Evolutionary conservation across 2,797 vertebrate species (phyloP), one percentile per base, ranked within the genome.

Genomic region (Mycteria americana): DNA sequence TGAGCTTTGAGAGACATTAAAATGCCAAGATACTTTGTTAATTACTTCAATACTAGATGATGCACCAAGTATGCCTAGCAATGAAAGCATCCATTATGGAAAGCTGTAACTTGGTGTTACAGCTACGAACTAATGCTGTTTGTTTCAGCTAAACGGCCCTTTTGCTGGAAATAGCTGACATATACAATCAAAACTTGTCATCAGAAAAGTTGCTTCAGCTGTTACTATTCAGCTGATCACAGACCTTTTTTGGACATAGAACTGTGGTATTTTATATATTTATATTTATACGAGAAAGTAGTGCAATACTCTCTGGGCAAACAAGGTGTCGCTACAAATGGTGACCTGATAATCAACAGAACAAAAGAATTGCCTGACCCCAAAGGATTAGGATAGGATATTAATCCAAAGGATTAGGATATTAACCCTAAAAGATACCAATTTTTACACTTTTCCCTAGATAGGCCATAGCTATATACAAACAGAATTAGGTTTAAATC

Each of bases 1-100:
- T 87, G 68, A 91, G 91, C 91, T 96, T 90, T 85, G 62, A 97
- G 85, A 92, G 69, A 81, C 43, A 41, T 84, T 89, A 73, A 94
- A 89, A 30, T 59, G 53, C 11, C 8, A 93, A 88, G 69, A 91
- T 82, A 83, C 24, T 82, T 90, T 53, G 75, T 88, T 91, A 96
- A 90, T 87, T 84, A 93, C 74, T 96, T 95, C 51, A 72, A 5
- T 69, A 82, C 64, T 48, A 69, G 96, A 94, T 77, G 86, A 90
- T 83, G 27, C 65, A 92, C 62, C 19, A 75, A 75, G 33, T 59
- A 25, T 37, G 76, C 48, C 75, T 51, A 87, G 73, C 43, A 86
- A 46, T 69, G 60, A 77, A 88, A 87, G 41, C 28, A 60, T 67
- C 46, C 33, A 45, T 85, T 82, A 87, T 21, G 30, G 56, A 56